Percentiles rank a stretch among this genome's conserved stretches.
These are phyloP conservation scores for Lepidurus couesii DNA, from an alignment of 1,140 invertebrate species.

Conservation along the genomic window DNA sequence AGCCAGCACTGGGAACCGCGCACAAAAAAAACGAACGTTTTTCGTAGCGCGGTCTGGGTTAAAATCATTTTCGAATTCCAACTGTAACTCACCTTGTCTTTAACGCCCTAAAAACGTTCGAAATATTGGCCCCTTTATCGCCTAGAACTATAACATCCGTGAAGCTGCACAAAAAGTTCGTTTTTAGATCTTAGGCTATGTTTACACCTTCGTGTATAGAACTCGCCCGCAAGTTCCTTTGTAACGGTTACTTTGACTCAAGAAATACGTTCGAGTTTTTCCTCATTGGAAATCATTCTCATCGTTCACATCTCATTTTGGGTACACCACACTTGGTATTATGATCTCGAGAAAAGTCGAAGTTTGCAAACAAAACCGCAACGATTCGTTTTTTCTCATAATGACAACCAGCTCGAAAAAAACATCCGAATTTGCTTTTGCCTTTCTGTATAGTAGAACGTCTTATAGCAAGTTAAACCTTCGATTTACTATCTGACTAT, in stretches of 20 bases:
- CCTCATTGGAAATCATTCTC: too few relatives aligned
- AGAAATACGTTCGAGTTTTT: too few relatives aligned
- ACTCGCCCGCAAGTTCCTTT: background rate
- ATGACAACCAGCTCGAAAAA: too few relatives aligned
- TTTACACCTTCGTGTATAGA: background rate
- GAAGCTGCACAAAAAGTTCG: background rate
- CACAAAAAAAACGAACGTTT: background rate
- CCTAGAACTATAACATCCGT: background rate
- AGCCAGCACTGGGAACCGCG: background rate
- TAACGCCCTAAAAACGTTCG: background rate
- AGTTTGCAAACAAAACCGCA: too few relatives aligned
- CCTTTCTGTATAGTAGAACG: too few relatives aligned
- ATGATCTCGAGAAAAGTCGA: too few relatives aligned
- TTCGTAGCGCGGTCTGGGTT: background rate
- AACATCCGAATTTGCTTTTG: too few relatives aligned
- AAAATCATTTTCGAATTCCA: conserved; percentile 11
- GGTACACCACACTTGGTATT: too few relatives aligned
- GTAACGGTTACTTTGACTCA: background rate
- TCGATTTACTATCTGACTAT: too few relatives aligned
- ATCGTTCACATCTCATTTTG: too few relatives aligned
- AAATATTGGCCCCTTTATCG: background rate
- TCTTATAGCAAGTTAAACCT: too few relatives aligned
- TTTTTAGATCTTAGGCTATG: background rate
- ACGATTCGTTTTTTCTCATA: too few relatives aligned
- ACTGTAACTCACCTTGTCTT: background rate